A percentile compares a stretch with the other conserved stretches of the same genome.
phyloP scores from a whole-genome alignment of 1,140 invertebrate genomes.

The Magallana angulata region DNA sequence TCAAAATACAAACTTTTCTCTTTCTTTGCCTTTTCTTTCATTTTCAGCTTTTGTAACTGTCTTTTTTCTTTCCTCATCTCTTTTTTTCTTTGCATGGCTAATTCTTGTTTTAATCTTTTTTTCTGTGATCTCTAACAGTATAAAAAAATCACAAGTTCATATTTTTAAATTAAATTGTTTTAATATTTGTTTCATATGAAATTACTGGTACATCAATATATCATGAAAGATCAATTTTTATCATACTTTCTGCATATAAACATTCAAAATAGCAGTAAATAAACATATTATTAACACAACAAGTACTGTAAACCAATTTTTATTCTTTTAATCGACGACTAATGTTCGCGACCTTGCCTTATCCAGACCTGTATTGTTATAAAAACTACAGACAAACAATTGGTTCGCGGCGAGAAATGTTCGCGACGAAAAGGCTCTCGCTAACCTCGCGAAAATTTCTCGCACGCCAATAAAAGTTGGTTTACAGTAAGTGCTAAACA shows the following conservation, averaged over 20 bases:
- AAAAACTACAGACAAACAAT: background rate
- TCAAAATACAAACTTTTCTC: background rate
- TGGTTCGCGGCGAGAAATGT: too few relatives aligned
- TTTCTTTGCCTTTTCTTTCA: slow-evolving; percentile 7
- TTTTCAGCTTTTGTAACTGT: slow-evolving; percentile 45
- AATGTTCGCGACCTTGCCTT: background rate
- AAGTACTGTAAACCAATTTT: background rate
- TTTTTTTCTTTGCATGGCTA: slow-evolving; percentile 34
- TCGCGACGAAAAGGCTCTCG: too few relatives aligned
- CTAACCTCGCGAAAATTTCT: too few relatives aligned
- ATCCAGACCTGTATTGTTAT: background rate
- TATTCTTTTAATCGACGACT: too few relatives aligned
- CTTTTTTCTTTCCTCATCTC: slow-evolving; percentile 54
- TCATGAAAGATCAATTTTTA: background rate
- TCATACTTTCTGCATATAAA: background rate
- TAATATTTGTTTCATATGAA: background rate
- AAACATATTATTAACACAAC: background rate
- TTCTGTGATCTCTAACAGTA: slow-evolving; percentile 52
- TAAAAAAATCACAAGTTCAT: background rate
- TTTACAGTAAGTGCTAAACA: too few relatives aligned
- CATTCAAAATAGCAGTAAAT: background rate
- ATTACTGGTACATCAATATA: background rate
- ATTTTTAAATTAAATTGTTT: background rate
- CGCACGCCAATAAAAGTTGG: too few relatives aligned
- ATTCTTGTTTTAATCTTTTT: slow-evolving; percentile 49